A percentile compares a stretch with the other conserved stretches of the same genome.
Evolutionary conservation across 2,888 invertebrate genomes (phyloP).

Genomic region (Baronia brevicornis): DNA sequence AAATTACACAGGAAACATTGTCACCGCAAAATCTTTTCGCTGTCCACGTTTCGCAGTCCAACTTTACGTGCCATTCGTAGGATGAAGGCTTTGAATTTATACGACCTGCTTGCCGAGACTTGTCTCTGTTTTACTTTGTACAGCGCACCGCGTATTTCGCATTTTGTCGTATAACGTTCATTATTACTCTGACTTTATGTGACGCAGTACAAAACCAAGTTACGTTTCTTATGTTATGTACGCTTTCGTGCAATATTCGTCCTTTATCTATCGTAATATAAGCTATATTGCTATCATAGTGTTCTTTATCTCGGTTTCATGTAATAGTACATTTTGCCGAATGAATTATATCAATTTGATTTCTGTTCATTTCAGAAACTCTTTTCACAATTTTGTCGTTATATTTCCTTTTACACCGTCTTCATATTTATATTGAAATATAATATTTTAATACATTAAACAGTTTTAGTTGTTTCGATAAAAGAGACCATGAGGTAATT

Average conservation of each 20-base stretch:
- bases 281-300: constrained; percentile 4
- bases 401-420: too few relatives aligned
- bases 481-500: too few relatives aligned
- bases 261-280: constrained; percentile 9
- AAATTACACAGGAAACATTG: constrained; percentile 9
- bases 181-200: constrained; percentile 15
- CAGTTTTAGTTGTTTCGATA: too few relatives aligned
- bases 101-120: constrained; percentile 47
- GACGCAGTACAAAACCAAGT: constrained; percentile 13
- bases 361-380: constrained; percentile 8
- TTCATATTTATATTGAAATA: too few relatives aligned
- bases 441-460: too few relatives aligned
- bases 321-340: constrained; percentile 3
- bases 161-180: constrained; percentile 21
- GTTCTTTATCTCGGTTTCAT: constrained; percentile 5
- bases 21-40: constrained; percentile 15
- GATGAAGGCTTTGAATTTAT: constrained; percentile 46
- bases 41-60: constrained; percentile 29
- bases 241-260: constrained; percentile 8
- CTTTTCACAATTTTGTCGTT: constrained; percentile 5
- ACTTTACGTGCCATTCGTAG: constrained; percentile 35
- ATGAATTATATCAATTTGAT: constrained; percentile 13
- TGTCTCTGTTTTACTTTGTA: constrained; percentile 31
- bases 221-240: constrained; percentile 17
- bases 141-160: constrained; percentile 21